Evolutionary conservation across 2,888 invertebrate genomes (phyloP).

Genomic region (Erebia aethiops): DNA sequence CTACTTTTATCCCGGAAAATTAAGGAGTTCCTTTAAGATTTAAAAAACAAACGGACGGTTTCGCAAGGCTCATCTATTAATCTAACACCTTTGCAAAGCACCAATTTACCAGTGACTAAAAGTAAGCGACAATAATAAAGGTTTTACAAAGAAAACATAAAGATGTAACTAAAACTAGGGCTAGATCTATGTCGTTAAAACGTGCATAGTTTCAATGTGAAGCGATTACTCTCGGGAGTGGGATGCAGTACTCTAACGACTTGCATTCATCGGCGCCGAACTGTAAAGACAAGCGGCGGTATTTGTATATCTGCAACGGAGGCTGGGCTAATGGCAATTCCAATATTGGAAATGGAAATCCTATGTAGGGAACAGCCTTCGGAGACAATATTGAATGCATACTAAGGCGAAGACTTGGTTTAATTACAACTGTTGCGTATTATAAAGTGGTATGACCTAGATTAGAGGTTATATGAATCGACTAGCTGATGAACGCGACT

Average conservation of each 20-base stretch:
- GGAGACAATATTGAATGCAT: constrained; percentile 17
- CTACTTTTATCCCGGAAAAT: too few species aligned
- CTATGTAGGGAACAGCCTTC: constrained; percentile 13
- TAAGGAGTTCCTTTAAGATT: too few species aligned
- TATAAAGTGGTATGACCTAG: not conserved
- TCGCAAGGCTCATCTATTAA: too few species aligned
- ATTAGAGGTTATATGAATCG: too few species aligned
- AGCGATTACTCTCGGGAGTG: constrained; percentile 49
- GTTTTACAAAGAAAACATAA: not conserved
- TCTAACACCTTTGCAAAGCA: too few species aligned
- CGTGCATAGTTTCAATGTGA: constrained; percentile 11
- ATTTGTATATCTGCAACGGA: constrained; percentile 32
- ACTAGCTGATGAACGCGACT: too few species aligned
- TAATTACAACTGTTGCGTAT: not conserved
- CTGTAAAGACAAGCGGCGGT: constrained; percentile 34
- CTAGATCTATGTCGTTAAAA: not conserved
- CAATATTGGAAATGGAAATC: constrained; percentile 32
- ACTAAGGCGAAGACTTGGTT: constrained; percentile 15
- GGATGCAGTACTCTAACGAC: constrained; percentile 65
- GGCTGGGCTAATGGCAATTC: constrained; percentile 24
- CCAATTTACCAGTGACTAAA: too few species aligned
- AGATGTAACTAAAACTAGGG: not conserved
- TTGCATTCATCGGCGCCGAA: constrained; percentile 55
- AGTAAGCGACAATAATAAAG: not conserved
- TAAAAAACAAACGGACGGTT: too few species aligned